phyloP scores from a whole-genome alignment of 2,113 vertebrate species.

The Suncus etruscus region DNA sequence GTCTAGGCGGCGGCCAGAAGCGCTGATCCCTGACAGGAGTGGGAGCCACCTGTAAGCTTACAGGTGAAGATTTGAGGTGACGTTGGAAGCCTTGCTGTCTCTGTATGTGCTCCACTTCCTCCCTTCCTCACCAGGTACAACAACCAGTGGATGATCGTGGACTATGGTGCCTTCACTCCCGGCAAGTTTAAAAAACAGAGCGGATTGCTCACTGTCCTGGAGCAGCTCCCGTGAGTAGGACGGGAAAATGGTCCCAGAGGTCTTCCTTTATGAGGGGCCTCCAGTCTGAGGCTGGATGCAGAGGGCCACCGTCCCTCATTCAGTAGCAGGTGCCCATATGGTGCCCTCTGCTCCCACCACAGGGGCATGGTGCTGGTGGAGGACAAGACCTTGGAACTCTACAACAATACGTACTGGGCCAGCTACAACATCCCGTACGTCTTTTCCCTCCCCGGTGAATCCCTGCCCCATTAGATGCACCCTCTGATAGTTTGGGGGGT shows the following conservation, averaged over 20 bases:
- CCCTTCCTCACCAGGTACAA: constrained; percentile 90
- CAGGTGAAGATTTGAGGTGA: too few relatives aligned
- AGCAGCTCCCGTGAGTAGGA: constrained; percentile 95
- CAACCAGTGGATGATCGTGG: constrained; percentile 99
- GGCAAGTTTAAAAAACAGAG: constrained; percentile 73
- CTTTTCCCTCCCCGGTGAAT: too few relatives aligned
- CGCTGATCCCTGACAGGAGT: too few relatives aligned
- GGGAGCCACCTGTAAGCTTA: too few relatives aligned
- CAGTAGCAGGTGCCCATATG: fast-evolving
- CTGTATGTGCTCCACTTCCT: too few relatives aligned
- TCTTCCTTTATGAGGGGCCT: too few relatives aligned
- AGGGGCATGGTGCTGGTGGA: constrained; percentile 88
- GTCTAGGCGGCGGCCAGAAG: too few relatives aligned
- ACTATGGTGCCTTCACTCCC: constrained; percentile 92
- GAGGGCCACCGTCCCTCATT: fast-evolving
- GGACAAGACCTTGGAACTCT: constrained; percentile 92
- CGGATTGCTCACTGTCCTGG: constrained; percentile 91
- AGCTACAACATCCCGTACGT: constrained; percentile 97
- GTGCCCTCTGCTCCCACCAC: neutral
- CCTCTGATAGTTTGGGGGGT: too few relatives aligned
- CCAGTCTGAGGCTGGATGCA: fast-evolving
- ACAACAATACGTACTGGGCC: constrained; percentile 94
- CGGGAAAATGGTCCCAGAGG: too few relatives aligned
- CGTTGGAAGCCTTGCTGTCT: too few relatives aligned
- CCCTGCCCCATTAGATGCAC: too few relatives aligned